Evolutionary conservation across 2,888 invertebrate genomes (phyloP), one percentile per base, ranked within the genome.

Genomic region (Nysson spinosus): DNA sequence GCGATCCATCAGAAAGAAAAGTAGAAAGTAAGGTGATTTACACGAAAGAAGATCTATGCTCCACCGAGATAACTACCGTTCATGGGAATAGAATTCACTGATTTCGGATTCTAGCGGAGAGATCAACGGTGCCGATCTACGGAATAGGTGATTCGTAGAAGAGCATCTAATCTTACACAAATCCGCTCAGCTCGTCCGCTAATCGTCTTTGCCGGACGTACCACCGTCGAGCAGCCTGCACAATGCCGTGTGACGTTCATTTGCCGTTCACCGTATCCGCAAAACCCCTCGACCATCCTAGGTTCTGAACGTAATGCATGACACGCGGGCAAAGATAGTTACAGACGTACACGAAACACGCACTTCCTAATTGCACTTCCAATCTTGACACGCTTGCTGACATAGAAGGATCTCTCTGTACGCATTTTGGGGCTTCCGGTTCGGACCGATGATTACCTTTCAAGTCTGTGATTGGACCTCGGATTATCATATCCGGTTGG

Each of bases 201-300:
- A 74, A 60, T 70, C 60, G 67, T 63, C 63, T 74, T 70, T 74
- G 69, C 54, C 56, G 56, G 57, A 51, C 57, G 74, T 54, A 66
- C 52, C 50, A 50, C 34, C 68, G 12, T 39, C 20, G 56, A 43
- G 32, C 24, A 34, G 19, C 62, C 34, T n/a, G 39, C 43, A 32
- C 49, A 35, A 44, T 40, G 12, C 22, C 19, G 14, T 12, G 75
- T 56, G 57, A 63, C 46, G 51, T 42, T 35, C 37, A 34, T 58
- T 52, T 32, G 35, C 7, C 19, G 55, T n/a, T n/a, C 30, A 26
- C 39, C 28, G 16, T 28, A 2, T 19, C 11, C 37, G 20, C 14
- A 17, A 34, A 14, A 24, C n/a, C 58, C 14, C 26, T n/a, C 7
- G 9, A 20, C 49, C 24, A 6, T 24, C 12, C 39, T 14, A 19